Percentiles rank a stretch among this genome's conserved stretches.
These are phyloP conservation scores for Passerina amoena DNA, from an alignment of 2,113 vertebrate genomes.

Conservation along the genomic window DNA sequence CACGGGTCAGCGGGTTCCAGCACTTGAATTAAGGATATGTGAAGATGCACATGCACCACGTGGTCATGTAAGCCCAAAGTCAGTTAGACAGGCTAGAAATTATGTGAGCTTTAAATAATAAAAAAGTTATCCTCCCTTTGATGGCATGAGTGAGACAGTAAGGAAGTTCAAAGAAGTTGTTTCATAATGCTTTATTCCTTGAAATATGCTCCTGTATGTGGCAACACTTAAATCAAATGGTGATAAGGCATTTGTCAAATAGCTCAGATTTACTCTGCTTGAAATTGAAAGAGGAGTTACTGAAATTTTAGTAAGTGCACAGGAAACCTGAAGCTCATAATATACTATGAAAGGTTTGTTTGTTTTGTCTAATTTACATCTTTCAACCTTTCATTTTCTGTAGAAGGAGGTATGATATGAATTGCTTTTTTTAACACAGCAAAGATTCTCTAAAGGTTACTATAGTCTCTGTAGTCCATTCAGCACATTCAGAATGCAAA, in stretches of 20 bases:
- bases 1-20: not conserved
- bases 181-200: not conserved
- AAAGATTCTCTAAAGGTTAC: conserved; percentile 44
- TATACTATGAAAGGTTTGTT: conserved; percentile 15
- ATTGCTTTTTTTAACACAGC: not conserved
- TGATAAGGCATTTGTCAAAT: not conserved
- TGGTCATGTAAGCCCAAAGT: not conserved
- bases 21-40: not conserved
- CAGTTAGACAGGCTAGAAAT: not conserved
- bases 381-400: conserved; percentile 33
- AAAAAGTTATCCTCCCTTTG: not conserved
- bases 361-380: conserved; percentile 27
- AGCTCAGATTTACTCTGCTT: not conserved
- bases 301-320: not conserved
- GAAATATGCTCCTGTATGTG: not conserved
- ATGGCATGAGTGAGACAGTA: not conserved
- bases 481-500: conserved; percentile 28
- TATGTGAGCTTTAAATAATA: not conserved
- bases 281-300: not conserved
- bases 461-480: conserved; percentile 14
- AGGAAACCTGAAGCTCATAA: not conserved
- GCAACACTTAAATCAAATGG: not conserved
- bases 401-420: not conserved
- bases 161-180: not conserved
- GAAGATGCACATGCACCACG: not conserved